Evolutionary conservation across 2,888 invertebrate genomes (phyloP), one percentile per base, ranked within the genome.

Genomic region (Tipula confusa): DNA sequence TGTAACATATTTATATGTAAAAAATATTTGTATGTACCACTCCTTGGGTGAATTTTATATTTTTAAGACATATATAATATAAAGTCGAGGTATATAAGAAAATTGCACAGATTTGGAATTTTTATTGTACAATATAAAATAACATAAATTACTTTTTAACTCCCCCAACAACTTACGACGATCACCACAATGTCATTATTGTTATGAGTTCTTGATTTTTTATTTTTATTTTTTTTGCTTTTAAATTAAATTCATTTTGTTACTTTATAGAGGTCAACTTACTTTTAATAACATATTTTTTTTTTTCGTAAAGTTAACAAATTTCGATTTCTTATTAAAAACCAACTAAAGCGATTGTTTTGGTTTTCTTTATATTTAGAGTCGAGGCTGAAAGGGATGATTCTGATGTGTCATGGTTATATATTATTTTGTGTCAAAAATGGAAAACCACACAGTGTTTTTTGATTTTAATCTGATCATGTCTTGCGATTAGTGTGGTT

Each of bases 91-190:
- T 11, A 13, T 48, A 64, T 64, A 64, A 64, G 18, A 64, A 64
- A 64, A 64, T 64, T 18, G 64, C 24, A 9, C 64, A 64, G 24
- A 64, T 64, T 64, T 64, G 64, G 64, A 64, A 64, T 64, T 64
- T 64, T 64, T 64, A 64, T 64, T 64, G 24, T 64, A 24, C 64
- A 64, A 24, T 64, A 33, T 11, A 64, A 64, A 64, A 24, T 64
- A 64, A 18, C 24, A 64, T 24, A 64, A 64, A 64, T 64, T 64
- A 64, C 11, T 64, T 64, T 64, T 64, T 64, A 64, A 64, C 64
- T 64, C 64, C 64, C 64, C 64, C 64, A 64, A 64, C n/a, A n/a
- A n/a, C n/a, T n/a, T n/a, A n/a, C 64, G 64, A 64, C 64, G 64
- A 64, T 64, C 64, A 64, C 9, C 64, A 24, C 64, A 64, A 64